Evolutionary conservation across 2,888 invertebrate genomes (phyloP), one percentile per base, ranked within the genome.

Genomic region (Athrips mouffetella): DNA sequence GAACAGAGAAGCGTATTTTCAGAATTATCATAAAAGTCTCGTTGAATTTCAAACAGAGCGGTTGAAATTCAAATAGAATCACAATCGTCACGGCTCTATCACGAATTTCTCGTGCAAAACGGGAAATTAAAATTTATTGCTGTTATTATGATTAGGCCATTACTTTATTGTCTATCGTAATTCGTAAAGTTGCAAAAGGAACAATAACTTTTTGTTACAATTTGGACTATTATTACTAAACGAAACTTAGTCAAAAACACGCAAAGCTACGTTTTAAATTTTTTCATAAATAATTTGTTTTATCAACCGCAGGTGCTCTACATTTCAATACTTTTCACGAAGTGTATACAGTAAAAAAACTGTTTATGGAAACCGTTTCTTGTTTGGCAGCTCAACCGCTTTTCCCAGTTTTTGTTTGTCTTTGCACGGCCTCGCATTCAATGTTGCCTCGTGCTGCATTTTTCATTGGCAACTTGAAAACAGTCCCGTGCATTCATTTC

Each of bases 381-480:
- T 73, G 67, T 78, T 76, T 70, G 70, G 67, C 67, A 70, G 60
- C 63, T 68, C 71, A 69, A 78, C 72, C 70, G 76, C 69, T 76
- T 74, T 70, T 69, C 67, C 62, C 55, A 48, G 51, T 58, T 61
- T 71, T 74, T 79, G 74, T 75, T 73, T 65, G 61, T 58, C 68
- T 71, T 71, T 73, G 60, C 63, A 57, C 60, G 55, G 61, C 65
- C 65, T 70, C 66, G 73, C 80, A 76, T 84, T 84, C 79, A 82
- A 69, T 63, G 67, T 58, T 62, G 67, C 63, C 58, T 61, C 54
- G 66, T 67, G 60, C 68, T 83, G 81, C 77, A 84, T 84, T 84
- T 86, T 85, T 82, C 75, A 85, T 85, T 81, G 67, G 67, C 63
- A 72, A 70, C 65, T 65, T 65, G 63, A 70, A 63, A 63, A 66